Base-by-base conservation (phyloP, 2,113 vertebrate genomes). In the Clinocottus analis region DNA sequence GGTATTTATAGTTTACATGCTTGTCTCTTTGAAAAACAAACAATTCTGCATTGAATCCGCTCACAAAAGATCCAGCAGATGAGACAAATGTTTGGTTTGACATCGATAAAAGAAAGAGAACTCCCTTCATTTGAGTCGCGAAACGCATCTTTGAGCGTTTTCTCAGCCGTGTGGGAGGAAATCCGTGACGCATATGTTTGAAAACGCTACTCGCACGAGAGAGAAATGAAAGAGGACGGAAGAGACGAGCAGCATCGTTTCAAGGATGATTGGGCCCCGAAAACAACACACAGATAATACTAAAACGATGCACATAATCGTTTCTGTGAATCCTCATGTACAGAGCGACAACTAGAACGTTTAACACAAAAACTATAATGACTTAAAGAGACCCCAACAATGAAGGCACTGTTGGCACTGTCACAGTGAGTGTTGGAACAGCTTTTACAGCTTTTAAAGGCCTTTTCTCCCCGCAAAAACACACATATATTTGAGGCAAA, bases 121-220 rank as follows among this genome's bases (percentile, higher is more conserved):
- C 14, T 37, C 7, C n/a, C 21, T 64, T 76, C 51, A 41, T 61
- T 78, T 55, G 25, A 53, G 64, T 53, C 69, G 25, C 49, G 74
- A 74, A 17, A 79, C 81, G 47, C 56, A 37, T 41, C 35, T 39
- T 17, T 31, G n/a, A 27, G 6, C 27, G n/a, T 41, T 75, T 76
- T 86, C 41, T 35, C 47, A 59, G 71, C 69, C 70, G 85, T 35
- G 65, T 64, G 80, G 41, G 55, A 69, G 51, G 1, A 74, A 75
- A 69, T 64, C 12, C 23, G 17, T 39, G 33, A 68, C 19, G 53
- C 66, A 72, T 56, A 25, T 7, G 10, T 60, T 60, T 29, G 49
- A 75, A 56, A 17, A 3, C 21, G n/a, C 29, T n/a, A 25, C 31
- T 31, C 5, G 31, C 31, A 31, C 5, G 31, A 31, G 31, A 31